These are phyloP conservation scores for Cololabis saira DNA, from an alignment of 2,113 vertebrate species.

Conservation along the genomic window DNA sequence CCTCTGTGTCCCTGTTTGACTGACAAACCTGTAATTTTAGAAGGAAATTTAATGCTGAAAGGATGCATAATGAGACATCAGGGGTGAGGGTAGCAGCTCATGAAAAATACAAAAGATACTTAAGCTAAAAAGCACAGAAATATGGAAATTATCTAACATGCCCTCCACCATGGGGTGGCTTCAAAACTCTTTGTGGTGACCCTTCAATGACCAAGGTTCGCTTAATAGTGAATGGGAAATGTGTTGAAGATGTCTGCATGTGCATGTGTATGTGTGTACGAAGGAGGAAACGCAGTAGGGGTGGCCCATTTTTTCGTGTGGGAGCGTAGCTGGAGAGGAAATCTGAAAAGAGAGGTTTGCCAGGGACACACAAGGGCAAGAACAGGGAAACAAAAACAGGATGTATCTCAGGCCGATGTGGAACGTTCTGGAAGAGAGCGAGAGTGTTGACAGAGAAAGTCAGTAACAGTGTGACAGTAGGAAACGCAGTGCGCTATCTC, in stretches of 20 bases:
- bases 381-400: conserved; percentile 77
- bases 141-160: conserved; percentile 58
- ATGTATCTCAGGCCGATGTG: conserved; percentile 54
- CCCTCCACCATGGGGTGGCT: conserved; percentile 38
- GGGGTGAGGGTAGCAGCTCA: conserved; percentile 28
- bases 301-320: conserved; percentile 38
- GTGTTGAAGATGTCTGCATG: conserved; percentile 54
- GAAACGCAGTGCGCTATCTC: conserved; percentile 50
- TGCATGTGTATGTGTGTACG: conserved; percentile 19
- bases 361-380: conserved; percentile 56
- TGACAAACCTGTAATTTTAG: conserved; percentile 19
- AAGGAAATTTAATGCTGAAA: conserved; percentile 26
- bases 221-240: conserved; percentile 61
- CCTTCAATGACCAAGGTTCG: conserved; percentile 51
- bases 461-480: conserved; percentile 54
- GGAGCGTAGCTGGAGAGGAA: conserved; percentile 59
- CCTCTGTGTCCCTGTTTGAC: conserved; percentile 13
- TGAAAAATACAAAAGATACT: conserved; percentile 45
- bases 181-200: conserved; percentile 65
- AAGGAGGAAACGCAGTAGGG: conserved; percentile 53
- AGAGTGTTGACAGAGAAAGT: conserved; percentile 47
- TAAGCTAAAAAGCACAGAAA: conserved; percentile 33
- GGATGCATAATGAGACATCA: conserved; percentile 46
- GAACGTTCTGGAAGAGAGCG: conserved; percentile 65
- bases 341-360: conserved; percentile 60